These are phyloP conservation scores for Pomacea maculata DNA, from an alignment of 1,140 invertebrate species.

Conservation along the genomic window DNA sequence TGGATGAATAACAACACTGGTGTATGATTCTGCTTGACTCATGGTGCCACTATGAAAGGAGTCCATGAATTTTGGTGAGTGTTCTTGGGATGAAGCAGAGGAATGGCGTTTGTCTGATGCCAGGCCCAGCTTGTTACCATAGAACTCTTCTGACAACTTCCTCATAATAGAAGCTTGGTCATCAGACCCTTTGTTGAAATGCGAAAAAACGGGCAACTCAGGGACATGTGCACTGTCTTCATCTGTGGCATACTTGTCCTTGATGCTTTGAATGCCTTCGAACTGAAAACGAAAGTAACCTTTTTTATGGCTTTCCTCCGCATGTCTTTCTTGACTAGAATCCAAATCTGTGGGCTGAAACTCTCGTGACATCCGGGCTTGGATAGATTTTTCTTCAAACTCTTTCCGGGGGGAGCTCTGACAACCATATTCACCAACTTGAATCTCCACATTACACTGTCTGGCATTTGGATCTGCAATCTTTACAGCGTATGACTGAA, in stretches of 20 bases:
- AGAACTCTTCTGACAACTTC: constrained; percentile 68
- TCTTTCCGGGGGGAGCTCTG: constrained; percentile 25
- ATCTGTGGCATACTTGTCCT: constrained; percentile 39
- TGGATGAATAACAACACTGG: constrained; percentile 56
- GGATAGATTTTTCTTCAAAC: constrained; percentile 38
- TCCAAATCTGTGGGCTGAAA: constrained; percentile 22
- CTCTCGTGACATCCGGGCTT: constrained; percentile 34
- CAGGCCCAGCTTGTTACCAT: constrained; percentile 26
- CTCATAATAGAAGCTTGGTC: constrained; percentile 74
- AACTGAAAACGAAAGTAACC: constrained; percentile 22
- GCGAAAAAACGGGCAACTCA: neutral
- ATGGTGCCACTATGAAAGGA: constrained; percentile 32
- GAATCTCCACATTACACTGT: constrained; percentile 27
- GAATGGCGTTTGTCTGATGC: constrained; percentile 45
- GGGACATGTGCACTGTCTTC: neutral
- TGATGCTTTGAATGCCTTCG: constrained; percentile 32
- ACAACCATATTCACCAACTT: constrained; percentile 25
- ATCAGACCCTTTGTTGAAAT: constrained; percentile 2
- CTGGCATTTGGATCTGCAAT: constrained; percentile 20
- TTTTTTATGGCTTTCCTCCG: neutral
- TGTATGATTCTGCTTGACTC: constrained; percentile 56
- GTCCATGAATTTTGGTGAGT: constrained; percentile 29
- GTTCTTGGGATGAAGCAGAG: constrained; percentile 45
- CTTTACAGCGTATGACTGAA: constrained; percentile 35
- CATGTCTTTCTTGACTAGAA: neutral